These are phyloP conservation scores for Camelus dromedarius DNA, from an alignment of 2,113 vertebrate genomes.

Conservation along the genomic window DNA sequence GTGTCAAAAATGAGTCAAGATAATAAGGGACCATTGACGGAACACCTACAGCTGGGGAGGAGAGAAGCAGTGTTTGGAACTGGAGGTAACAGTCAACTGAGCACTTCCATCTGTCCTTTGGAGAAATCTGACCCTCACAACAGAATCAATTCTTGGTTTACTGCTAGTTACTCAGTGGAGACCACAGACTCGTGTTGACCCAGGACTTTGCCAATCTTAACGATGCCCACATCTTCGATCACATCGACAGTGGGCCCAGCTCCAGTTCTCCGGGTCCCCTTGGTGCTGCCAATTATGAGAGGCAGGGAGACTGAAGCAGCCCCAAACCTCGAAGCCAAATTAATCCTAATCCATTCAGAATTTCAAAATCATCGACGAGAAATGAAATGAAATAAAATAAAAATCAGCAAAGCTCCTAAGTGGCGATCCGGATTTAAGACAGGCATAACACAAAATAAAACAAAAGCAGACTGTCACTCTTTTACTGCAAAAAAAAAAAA, in stretches of 20 bases:
- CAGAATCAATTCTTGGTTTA: constrained; percentile 64
- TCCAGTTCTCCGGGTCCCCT: background rate
- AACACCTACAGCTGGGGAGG: background rate
- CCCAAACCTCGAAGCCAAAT: background rate
- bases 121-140: constrained; percentile 49
- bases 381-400: constrained; percentile 53
- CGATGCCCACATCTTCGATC: background rate
- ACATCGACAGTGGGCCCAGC: background rate
- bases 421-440: constrained; percentile 22
- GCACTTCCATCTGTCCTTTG: constrained; percentile 46
- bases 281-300: constrained; percentile 4
- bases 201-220: background rate
- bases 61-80: background rate
- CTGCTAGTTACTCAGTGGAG: constrained; percentile 61
- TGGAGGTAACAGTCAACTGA: background rate
- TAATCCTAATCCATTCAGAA: background rate
- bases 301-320: background rate
- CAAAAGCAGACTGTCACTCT: background rate
- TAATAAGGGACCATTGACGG: constrained; percentile 57
- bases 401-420: background rate
- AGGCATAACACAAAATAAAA: constrained; percentile 44
- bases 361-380: constrained; percentile 41
- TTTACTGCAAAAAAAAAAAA: constrained; percentile 16
- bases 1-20: constrained; percentile 71
- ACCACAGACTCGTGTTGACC: constrained; percentile 33